These are phyloP conservation scores for Diorhabda carinulata DNA, from an alignment of 1,140 invertebrate genomes.

Conservation along the genomic window DNA sequence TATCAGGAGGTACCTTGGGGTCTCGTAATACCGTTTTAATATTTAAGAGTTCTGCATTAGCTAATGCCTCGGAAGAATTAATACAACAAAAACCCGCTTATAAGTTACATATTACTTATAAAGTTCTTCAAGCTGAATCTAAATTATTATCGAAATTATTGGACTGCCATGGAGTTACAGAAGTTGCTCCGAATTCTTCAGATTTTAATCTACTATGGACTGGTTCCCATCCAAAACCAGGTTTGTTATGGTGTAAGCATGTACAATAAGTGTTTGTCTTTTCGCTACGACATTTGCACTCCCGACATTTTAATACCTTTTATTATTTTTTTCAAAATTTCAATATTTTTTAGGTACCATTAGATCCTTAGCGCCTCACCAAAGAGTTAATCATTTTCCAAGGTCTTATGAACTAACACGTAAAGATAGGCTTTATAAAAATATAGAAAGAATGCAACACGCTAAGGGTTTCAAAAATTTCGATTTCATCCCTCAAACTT, in stretches of 20 bases:
- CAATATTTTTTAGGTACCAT: constrained; percentile 52
- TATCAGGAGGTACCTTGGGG: constrained; percentile 53
- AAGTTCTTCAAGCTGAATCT: constrained; percentile 75
- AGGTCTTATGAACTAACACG: constrained; percentile 90
- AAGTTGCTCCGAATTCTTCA: constrained; percentile 59
- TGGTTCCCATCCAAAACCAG: constrained; percentile 85
- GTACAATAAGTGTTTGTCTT: background rate
- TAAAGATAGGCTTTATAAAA: constrained; percentile 92
- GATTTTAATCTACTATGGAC: constrained; percentile 90
- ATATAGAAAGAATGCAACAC: constrained; percentile 91
- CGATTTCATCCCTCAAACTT: constrained; percentile 90
- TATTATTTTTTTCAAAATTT: too few species aligned
- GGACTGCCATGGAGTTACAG: constrained; percentile 68
- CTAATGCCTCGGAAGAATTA: constrained; percentile 37
- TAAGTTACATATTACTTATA: constrained; percentile 73
- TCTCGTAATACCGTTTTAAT: constrained; percentile 53
- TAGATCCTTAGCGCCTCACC: constrained; percentile 73
- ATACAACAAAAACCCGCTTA: constrained; percentile 59
- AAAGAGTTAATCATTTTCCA: constrained; percentile 92
- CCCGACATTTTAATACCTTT: too few species aligned
- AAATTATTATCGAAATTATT: constrained; percentile 70
- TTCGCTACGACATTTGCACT: background rate
- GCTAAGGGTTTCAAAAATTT: constrained; percentile 82
- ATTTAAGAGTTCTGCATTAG: constrained; percentile 56
- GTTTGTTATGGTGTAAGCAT: constrained; percentile 43